Percentiles rank a stretch among this genome's conserved stretches.
Evolutionary conservation across 2,797 vertebrate species (phyloP).

Genomic region (Falco novaeseelandiae): DNA sequence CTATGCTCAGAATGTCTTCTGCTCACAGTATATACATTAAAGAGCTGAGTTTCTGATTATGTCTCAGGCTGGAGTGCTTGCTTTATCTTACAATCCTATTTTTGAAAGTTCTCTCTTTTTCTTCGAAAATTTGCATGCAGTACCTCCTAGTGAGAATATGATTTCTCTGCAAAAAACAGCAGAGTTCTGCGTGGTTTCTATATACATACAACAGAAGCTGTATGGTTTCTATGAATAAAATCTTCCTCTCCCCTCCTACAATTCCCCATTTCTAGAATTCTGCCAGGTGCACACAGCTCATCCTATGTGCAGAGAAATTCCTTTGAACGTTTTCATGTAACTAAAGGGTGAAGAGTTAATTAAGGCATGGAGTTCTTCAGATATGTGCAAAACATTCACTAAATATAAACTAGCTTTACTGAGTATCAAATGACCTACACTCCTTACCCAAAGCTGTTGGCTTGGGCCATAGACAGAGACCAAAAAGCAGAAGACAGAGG

Average conservation of each 20-base stretch:
- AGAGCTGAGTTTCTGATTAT: background rate
- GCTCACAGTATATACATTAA: background rate
- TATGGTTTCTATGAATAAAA: background rate
- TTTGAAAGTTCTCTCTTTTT: background rate
- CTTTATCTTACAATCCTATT: background rate
- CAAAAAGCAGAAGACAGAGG: background rate
- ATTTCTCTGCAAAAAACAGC: background rate
- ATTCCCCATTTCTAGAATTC: background rate
- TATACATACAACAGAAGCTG: background rate
- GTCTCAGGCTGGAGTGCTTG: background rate
- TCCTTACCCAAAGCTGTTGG: background rate
- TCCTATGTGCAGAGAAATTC: background rate
- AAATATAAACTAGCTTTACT: background rate
- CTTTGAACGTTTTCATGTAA: background rate
- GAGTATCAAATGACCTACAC: background rate
- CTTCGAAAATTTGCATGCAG: background rate
- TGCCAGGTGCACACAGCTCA: background rate
- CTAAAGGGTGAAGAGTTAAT: background rate
- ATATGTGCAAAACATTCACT: background rate
- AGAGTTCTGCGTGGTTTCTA: background rate
- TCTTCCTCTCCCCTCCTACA: background rate
- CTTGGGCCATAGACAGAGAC: background rate
- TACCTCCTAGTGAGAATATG: background rate
- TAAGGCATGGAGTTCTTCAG: background rate
- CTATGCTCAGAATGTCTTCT: background rate